These are phyloP conservation scores for Patagioenas fasciata DNA, from an alignment of 2,113 vertebrate species.

Conservation along the genomic window DNA sequence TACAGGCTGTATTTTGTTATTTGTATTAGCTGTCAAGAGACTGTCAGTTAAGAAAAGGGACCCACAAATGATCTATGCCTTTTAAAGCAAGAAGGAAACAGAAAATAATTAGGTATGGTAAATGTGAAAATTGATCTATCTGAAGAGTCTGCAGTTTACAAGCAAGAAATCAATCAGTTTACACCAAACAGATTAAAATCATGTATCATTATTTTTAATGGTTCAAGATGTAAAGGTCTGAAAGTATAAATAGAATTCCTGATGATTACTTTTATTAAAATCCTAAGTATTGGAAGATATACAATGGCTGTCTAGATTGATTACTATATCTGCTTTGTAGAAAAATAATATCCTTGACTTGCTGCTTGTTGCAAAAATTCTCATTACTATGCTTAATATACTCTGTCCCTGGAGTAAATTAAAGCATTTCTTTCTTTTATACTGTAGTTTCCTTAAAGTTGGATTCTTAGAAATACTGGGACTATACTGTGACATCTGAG, in stretches of 20 bases:
- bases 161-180: slow-evolving; percentile 72
- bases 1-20: slow-evolving; percentile 44
- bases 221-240: slow-evolving; percentile 56
- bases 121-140: slow-evolving; percentile 72
- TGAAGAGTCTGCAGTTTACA: slow-evolving; percentile 67
- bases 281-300: slow-evolving; percentile 40
- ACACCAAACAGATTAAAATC: slow-evolving; percentile 73
- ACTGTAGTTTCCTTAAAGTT: slow-evolving; percentile 42
- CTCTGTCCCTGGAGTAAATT: slow-evolving; percentile 60
- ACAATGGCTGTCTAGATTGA: slow-evolving; percentile 42
- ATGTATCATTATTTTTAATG: slow-evolving; percentile 74
- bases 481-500: slow-evolving; percentile 33
- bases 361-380: slow-evolving; percentile 34
- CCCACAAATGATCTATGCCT: slow-evolving; percentile 15
- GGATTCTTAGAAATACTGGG: slow-evolving; percentile 48
- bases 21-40: slow-evolving; percentile 50
- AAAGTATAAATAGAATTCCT: slow-evolving; percentile 68
- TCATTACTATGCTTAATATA: slow-evolving; percentile 57
- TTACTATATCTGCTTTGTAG: slow-evolving; percentile 48
- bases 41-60: slow-evolving; percentile 31
- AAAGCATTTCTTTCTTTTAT: slow-evolving; percentile 41
- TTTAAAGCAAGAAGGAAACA: slow-evolving; percentile 56
- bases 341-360: slow-evolving; percentile 59
- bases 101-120: slow-evolving; percentile 73
- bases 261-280: slow-evolving; percentile 67